These are phyloP conservation scores for Leucozona laternaria DNA, from an alignment of 2,888 invertebrate genomes.

Conservation along the genomic window DNA sequence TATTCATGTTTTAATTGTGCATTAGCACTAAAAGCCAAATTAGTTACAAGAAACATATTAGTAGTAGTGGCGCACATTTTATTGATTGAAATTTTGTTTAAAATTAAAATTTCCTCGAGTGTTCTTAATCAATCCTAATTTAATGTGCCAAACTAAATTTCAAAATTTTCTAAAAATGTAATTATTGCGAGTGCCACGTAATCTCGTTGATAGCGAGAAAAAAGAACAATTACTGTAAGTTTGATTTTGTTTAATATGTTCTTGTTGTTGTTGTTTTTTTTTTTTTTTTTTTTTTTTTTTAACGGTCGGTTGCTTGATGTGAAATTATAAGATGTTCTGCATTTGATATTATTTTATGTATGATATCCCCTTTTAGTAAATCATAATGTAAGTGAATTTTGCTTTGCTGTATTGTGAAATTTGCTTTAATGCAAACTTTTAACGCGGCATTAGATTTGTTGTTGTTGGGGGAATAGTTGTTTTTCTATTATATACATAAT, in stretches of 20 bases:
- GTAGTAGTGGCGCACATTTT: constrained; percentile 51
- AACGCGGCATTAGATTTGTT: constrained; percentile 32
- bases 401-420: constrained; percentile 44
- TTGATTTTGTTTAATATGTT: not conserved
- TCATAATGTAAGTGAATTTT: constrained; percentile 52
- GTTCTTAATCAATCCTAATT: not conserved
- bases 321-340: constrained; percentile 40
- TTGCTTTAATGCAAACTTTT: constrained; percentile 53
- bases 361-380: constrained; percentile 51
- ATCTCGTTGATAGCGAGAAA: constrained; percentile 7
- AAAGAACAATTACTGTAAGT: constrained; percentile 34
- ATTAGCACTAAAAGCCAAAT: constrained; percentile 68
- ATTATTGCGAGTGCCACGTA: not conserved
- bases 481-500: constrained; percentile 26
- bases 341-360: constrained; percentile 28
- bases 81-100: not conserved
- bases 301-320: constrained; percentile 28
- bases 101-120: constrained; percentile 22
- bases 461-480: constrained; percentile 18
- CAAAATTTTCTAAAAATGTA: constrained; percentile 9
- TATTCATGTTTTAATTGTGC: constrained; percentile 72
- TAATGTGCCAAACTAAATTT: constrained; percentile 29
- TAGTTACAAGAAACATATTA: constrained; percentile 58
- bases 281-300: constrained; percentile 14
- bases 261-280: too few species aligned